Base-by-base conservation (phyloP, 2,888 invertebrate species). In the Drosophila emarginata region DNA sequence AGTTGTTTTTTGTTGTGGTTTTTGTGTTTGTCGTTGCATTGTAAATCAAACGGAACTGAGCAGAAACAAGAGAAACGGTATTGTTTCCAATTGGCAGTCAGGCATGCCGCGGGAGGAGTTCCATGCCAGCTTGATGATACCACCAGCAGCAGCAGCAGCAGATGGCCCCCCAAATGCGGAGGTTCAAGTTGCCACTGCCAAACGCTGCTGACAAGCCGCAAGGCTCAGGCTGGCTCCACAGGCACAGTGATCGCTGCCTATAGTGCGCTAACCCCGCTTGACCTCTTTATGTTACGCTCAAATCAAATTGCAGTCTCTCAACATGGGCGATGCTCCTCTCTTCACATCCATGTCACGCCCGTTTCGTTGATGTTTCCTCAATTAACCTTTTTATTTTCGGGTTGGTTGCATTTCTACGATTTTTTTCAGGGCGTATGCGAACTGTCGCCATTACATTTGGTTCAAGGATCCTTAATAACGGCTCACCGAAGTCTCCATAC, bases 21-120 rank as follows among this genome's bases (percentile, higher is more conserved):
- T 63, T 71, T 64, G 18, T 52, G 28, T n/a, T 59, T 45, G 50
- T 63, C 65, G 58, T 65, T 64, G 80, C 78, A 88, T 82, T 88
- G 88, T 83, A 83, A 83, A 83, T 88, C 89, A 83, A 84, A 87
- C 79, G 84, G 82, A 85, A 81, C 87, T 77, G 66, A 68, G 76
- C 87, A 74, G 74, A 77, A 80, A 81, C 83, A 82, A 82, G 80
- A 70, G 76, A 80, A 80, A 84, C 84, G 88, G 89, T 84, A 84
- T 84, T 89, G 89, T 88, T 84, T 87, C 72, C 82, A 88, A 83
- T 84, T 84, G 86, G 81, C 85, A 72, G 69, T 59, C 64, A 78
- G 40, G 70, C 61, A 65, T 65, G 18, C 54, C 6, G 54, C 54
- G 88, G 82, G 82, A 82, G 88, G 82, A 86, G 82, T 68, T 69